Evolutionary conservation across 53 echinoderm and acorn worm genomes (phyloP), one percentile per base, ranked within the genome.

Genomic region (Luidia sarsii): DNA sequence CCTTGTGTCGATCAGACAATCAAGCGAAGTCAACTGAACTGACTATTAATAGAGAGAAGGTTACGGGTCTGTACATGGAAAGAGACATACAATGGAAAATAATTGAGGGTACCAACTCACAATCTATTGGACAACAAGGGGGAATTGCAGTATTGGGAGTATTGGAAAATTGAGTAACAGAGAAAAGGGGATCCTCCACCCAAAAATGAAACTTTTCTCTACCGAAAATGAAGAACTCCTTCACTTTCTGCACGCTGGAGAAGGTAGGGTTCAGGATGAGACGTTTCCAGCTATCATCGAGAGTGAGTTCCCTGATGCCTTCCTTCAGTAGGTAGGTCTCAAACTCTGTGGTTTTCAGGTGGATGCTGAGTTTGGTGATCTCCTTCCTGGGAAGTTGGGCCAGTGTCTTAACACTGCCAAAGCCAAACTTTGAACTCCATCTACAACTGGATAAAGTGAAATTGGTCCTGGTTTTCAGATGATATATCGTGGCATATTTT

Each of bases 181-280:
- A 18, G 8, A 54, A n/a, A n/a, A n/a, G n/a, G n/a, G n/a, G n/a
- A n/a, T n/a, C n/a, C n/a, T n/a, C n/a, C n/a, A n/a, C n/a, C n/a
- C n/a, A n/a, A n/a, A n/a, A n/a, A n/a, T n/a, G 6, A 41, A 11
- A 41, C 30, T 13, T 15, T 63, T 21, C 45, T 48, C 48, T 33
- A 79, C 80, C 80, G 20, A 82, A 82, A 18, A 67, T 82, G 24
- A 66, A 82, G 33, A 72, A 55, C 27, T 72, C 72, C 27, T 72
- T 72, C 16, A 72, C 34, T 56, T 55, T 72, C 72, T 72, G 72
- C 16, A 72, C 33, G 37, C 72, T 72, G 27, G 54, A 72, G 72
- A 53, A 72, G 19, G 72, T 56, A 37, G 72, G 55, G 39, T 72
- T 72, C 28, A 72, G 34, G 35, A 72, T 25, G 6, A 72, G 22